These are phyloP conservation scores for Monodelphis domestica DNA, from an alignment of 2,797 vertebrate genomes.

Conservation along the genomic window DNA sequence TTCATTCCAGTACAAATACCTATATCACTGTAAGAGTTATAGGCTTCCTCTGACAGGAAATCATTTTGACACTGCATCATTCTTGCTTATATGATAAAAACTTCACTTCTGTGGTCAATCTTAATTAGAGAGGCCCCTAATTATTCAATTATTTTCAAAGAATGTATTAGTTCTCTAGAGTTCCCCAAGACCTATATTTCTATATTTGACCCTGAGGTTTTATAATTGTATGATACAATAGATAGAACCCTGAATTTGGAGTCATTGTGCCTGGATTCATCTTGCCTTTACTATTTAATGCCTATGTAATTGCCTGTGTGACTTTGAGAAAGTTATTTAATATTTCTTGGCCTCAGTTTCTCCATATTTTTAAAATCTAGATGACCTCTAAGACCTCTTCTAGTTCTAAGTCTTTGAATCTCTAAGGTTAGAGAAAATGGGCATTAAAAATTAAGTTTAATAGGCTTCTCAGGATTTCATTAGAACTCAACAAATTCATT, in stretches of 20 bases:
- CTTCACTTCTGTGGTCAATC: not conserved
- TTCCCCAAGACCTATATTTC: not conserved
- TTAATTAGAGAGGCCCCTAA: not conserved
- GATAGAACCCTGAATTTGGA: not conserved
- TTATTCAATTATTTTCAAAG: not conserved
- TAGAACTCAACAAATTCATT: not conserved
- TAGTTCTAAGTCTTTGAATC: not conserved
- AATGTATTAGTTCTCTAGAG: not conserved
- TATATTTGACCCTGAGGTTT: not conserved
- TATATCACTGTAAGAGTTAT: not conserved
- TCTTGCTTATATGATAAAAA: not conserved
- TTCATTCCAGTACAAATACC: not conserved
- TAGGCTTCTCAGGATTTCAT: not conserved
- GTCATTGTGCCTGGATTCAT: not conserved
- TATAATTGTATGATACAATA: not conserved
- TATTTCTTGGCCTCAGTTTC: not conserved
- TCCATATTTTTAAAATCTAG: not conserved
- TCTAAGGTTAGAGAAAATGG: not conserved
- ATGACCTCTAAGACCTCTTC: not conserved
- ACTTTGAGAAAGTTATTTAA: not conserved
- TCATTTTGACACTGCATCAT: not conserved
- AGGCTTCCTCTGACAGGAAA: not conserved
- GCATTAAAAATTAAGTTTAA: not conserved
- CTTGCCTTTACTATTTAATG: not conserved
- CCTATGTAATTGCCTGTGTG: no score